Evolutionary conservation across 2,113 vertebrate genomes (phyloP).

Genomic region (Oxyruncus cristatus): DNA sequence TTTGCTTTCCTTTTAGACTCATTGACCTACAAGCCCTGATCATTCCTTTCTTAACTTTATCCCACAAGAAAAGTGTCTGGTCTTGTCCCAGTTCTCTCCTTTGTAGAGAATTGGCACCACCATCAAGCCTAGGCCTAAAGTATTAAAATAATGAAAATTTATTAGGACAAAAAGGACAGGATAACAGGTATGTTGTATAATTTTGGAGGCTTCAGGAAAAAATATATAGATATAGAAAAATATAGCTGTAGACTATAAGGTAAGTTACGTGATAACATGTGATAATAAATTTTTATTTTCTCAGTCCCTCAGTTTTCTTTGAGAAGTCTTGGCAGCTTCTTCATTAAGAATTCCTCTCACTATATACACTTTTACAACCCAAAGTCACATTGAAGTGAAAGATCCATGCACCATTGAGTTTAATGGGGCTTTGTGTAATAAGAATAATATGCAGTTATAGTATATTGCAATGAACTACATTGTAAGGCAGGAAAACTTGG

Average conservation of each 20-base stretch:
- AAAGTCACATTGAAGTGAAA: constrained; percentile 74
- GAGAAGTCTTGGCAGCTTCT: constrained; percentile 11
- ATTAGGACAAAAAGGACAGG: too few species aligned
- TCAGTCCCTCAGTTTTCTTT: constrained; percentile 48
- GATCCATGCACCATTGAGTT: constrained; percentile 67
- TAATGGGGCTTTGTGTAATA: constrained; percentile 59
- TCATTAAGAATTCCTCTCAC: constrained; percentile 64
- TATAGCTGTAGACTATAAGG: not conserved
- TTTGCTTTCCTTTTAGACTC: not conserved
- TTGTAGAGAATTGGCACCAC: not conserved
- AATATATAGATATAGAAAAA: not conserved
- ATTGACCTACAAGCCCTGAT: not conserved
- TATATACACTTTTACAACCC: constrained; percentile 63
- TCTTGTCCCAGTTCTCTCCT: not conserved
- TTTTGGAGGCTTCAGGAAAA: not conserved
- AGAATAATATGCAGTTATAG: constrained; percentile 46
- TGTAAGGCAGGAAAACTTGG: not conserved
- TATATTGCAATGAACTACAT: not conserved
- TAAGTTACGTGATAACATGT: not conserved
- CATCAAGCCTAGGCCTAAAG: not conserved
- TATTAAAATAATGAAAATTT: not conserved
- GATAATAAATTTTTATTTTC: constrained; percentile 46
- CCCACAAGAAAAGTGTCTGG: not conserved
- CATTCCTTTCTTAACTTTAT: not conserved
- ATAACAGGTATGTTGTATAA: not conserved